Conservation (phyloP, 1,140 invertebrate genomes). For the Goniozus legneri region DNA sequence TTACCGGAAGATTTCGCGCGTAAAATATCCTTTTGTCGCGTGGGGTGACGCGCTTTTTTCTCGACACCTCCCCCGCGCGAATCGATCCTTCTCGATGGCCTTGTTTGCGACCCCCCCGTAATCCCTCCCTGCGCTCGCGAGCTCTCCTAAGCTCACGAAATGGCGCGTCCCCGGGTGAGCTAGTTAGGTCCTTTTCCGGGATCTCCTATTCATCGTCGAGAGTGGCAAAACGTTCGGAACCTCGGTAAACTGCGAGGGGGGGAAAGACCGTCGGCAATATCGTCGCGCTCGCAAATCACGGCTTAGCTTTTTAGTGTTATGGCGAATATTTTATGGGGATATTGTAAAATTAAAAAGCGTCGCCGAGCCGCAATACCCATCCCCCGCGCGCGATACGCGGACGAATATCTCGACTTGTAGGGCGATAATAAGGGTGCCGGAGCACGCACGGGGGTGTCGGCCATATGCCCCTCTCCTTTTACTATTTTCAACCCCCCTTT, state of each 20-base stretch:
- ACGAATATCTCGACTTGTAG: slow-evolving; percentile 17
- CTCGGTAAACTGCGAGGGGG: background rate
- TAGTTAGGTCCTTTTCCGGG: background rate
- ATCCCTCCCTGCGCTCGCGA: too few species aligned
- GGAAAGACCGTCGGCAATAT: slow-evolving; percentile 27
- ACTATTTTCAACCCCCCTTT: background rate
- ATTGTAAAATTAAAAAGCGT: slow-evolving; percentile 54
- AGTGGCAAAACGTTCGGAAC: background rate
- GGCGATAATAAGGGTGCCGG: slow-evolving; percentile 42
- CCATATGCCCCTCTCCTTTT: slow-evolving; percentile 37
- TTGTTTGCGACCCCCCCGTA: slow-evolving; percentile 22
- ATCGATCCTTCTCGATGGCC: too few species aligned
- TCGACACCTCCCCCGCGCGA: background rate
- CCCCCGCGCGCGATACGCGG: slow-evolving; percentile 5
- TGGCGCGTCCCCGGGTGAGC: too few species aligned
- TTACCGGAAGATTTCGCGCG: slow-evolving; percentile 9
- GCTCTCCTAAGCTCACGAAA: too few species aligned
- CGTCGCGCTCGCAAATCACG: slow-evolving; percentile 44
- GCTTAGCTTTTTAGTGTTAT: slow-evolving; percentile 45
- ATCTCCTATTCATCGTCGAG: background rate
- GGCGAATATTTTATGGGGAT: slow-evolving; percentile 50
- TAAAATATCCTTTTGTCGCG: background rate
- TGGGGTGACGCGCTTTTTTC: too few species aligned
- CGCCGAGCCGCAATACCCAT: slow-evolving; percentile 25
- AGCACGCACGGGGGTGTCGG: slow-evolving; percentile 6